Evolutionary conservation across 2,888 invertebrate species (phyloP), one percentile per base, ranked within the genome.

Genomic region (Oligia strigilis): DNA sequence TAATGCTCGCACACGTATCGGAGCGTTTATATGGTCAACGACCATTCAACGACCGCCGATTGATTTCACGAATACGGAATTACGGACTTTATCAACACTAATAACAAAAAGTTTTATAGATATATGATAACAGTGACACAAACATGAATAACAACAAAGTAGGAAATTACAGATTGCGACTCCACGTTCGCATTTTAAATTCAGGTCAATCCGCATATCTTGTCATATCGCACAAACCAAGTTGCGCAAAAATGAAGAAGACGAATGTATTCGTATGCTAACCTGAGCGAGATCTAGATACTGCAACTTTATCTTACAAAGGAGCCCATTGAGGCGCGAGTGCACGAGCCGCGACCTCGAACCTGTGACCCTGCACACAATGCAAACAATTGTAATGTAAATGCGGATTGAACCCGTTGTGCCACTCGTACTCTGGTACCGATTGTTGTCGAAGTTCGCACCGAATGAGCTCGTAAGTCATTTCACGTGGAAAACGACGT

Each of bases 281-380:
- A 85, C 62, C 58, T 29, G 29, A 72, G 52, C 60, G 52, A 75
- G 75, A 85, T 85, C 77, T 85, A 78, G 88, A 87, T 81, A 62
- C 81, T 83, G 85, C 77, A 86, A 86, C 73, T 80, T 86, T 82
- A 87, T 84, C 79, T 82, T 80, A 91, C 89, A 90, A 90, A 92
- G 86, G 88, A 89, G 90, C 87, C 91, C 89, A 92, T 91, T 92
- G 90, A 92, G 86, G 89, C 90, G 89, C 86, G 88, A 92, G 90
- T 92, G 88, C 92, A 92, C 91, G 89, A 88, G 91, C 87, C 90
- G 87, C 91, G 95, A 94, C 96, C 97, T 96, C 96, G 95, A 96
- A 96, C 96, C 95, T 93, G 93, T 93, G 95, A 96, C 96, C 96
- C 95, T 94, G 94, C 92, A 91, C 90, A 95, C 95, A 95, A 94